Base-by-base conservation (phyloP, 2,888 invertebrate genomes). In the Chesias legatella region DNA sequence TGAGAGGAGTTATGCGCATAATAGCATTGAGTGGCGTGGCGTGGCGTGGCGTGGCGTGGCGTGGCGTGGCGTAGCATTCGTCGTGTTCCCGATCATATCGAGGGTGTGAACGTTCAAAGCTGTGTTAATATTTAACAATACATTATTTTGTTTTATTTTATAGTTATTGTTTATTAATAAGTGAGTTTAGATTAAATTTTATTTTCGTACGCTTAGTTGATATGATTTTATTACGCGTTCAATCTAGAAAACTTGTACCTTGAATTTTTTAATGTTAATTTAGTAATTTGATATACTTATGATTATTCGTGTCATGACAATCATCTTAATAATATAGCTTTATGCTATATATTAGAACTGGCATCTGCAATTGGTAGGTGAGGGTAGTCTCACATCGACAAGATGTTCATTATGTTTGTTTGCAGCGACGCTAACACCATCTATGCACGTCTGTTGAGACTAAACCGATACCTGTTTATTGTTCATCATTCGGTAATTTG, bases 61-160 rank as follows among this genome's bases (percentile, higher is more conserved):
- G 1, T 54, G 51, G 53, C 58, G 63, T 58, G 73, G 68, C 70
- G 67, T 84, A 85, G 85, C 82, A 81, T 76, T 72, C 60, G 78
- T 82, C 79, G 58, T 54, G 73, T 76, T 73, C 73, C 64, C 67
- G 65, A 71, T 69, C 63, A 67, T 70, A 75, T 73, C 67, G 71
- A 71, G 65, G 69, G 68, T 74, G 79, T 72, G 77, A 76, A 79
- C 76, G 73, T 74, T 72, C 70, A 81, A 79, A 84, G 80, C 85
- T 88, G 86, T 86, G 84, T 84, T 88, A 88, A 84, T 80, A 83
- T 80, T 81, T 85, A 82, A 85, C 84, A 81, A 81, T 83, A 85
- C 83, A 84, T 78, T 83, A 83, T 79, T 82, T 80, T 84, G 81
- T 84, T 85, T 85, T 85, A 84, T 85, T 86, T 86, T 77, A 75